Evolutionary conservation across 2,888 invertebrate species (phyloP), one percentile per base, ranked within the genome.

Genomic region (Noctua pronuba): DNA sequence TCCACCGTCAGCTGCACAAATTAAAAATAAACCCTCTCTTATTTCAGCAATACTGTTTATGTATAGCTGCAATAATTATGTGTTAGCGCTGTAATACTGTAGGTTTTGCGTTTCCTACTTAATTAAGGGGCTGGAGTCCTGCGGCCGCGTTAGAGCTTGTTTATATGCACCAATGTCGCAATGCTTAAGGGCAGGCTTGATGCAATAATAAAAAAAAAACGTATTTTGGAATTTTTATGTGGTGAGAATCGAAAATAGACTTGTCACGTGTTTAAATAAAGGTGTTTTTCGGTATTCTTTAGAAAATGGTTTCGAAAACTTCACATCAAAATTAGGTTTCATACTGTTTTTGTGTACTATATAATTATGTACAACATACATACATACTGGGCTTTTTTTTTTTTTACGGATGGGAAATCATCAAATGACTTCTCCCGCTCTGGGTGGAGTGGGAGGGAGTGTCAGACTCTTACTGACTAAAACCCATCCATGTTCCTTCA

Each of bases 91-190:
- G 84, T 82, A 88, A 86, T 86, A 86, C 83, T 85, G 88, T 79
- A 85, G 84, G 88, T 86, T 88, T 88, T 85, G 86, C 88, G 87
- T 88, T 88, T 84, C 86, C 85, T 77, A 84, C 81, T 92, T 93
- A 92, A 93, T 92, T 92, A 93, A 91, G 90, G 86, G 84, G 86
- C 82, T 76, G 80, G 82, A 87, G 90, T 91, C 86, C 90, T 92
- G 92, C 82, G 88, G 91, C 86, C 72, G 85, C 84, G 88, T 86
- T 90, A 90, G 86, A 83, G 85, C 87, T 90, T 92, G 92, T 92
- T 92, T 92, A 91, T 91, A 90, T 90, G 89, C 90, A 84, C 87
- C 82, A 79, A 82, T 89, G 91, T 88, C 88, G 88, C 86, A 84
- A 52, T 24, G 60, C 66, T 91, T 91, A 91, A 90, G 85, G 83